Conservation (phyloP, 2,888 invertebrate species). For the Lepidochrysops patricia region DNA sequence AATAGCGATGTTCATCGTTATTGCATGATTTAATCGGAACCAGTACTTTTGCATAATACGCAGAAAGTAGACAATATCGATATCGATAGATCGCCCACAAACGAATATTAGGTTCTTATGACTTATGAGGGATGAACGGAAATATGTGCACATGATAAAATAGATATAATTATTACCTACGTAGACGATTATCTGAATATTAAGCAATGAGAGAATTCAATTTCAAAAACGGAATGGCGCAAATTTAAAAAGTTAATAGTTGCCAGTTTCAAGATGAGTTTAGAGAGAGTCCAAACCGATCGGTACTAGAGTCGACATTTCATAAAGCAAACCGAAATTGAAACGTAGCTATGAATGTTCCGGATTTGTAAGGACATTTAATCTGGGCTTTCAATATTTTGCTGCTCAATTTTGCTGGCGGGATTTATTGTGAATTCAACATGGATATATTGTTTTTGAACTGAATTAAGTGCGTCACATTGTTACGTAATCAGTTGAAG, state of each 20-base stretch:
- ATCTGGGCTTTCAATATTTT: slow-evolving; percentile 1
- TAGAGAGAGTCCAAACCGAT: slow-evolving; percentile 1
- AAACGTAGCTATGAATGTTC: slow-evolving; percentile 8
- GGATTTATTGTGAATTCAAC: neutral
- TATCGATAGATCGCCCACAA: too few relatives aligned
- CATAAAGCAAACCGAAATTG: slow-evolving; percentile 10
- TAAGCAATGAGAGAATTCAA: neutral
- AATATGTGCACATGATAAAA: too few relatives aligned
- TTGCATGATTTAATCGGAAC: neutral
- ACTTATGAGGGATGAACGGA: too few relatives aligned
- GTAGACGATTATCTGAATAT: too few relatives aligned
- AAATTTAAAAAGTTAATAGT: neutral
- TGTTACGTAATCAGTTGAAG: neutral
- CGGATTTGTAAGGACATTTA: slow-evolving; percentile 11
- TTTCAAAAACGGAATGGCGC: slow-evolving; percentile 9
- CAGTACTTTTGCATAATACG: too few relatives aligned
- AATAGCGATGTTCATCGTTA: neutral
- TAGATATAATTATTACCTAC: too few relatives aligned
- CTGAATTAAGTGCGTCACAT: neutral
- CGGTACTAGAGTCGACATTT: slow-evolving; percentile 10
- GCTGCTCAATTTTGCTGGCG: slow-evolving; percentile 2
- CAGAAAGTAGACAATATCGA: too few relatives aligned
- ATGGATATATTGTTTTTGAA: neutral
- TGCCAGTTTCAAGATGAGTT: neutral
- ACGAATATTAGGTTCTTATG: too few relatives aligned